These are phyloP conservation scores for Malacosoma neustria DNA, from an alignment of 2,888 invertebrate species.

Conservation along the genomic window DNA sequence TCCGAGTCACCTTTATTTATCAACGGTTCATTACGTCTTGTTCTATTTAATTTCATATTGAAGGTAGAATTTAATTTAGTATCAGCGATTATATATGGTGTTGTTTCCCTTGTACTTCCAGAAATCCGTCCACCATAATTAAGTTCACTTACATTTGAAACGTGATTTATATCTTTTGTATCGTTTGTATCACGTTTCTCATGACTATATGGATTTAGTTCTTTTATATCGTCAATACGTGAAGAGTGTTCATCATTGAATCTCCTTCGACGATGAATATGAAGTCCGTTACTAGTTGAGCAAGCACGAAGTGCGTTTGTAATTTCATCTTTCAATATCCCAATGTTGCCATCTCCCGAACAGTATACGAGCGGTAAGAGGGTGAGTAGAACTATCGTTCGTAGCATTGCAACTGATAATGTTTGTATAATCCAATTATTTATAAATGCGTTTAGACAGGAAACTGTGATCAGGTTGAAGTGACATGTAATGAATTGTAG, in stretches of 20 bases:
- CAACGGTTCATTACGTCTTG: conserved; percentile 39
- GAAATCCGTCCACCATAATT: conserved; percentile 32
- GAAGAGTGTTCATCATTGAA: conserved; percentile 22
- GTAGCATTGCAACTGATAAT: conserved; percentile 35
- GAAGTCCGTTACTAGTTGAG: conserved; percentile 15
- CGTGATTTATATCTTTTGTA: conserved; percentile 29
- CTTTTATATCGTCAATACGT: conserved; percentile 35
- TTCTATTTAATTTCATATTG: conserved; percentile 19
- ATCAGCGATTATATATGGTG: background rate
- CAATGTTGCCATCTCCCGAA: conserved; percentile 54
- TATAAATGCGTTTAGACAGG: too few species aligned
- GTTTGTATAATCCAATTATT: too few species aligned
- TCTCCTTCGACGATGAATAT: conserved; percentile 26
- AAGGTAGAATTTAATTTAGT: background rate
- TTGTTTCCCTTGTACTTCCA: conserved; percentile 25
- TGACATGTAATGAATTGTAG: too few species aligned
- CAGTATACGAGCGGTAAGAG: conserved; percentile 34
- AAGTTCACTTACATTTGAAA: conserved; percentile 40
- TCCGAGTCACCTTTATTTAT: conserved; percentile 36
- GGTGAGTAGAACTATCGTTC: conserved; percentile 22
- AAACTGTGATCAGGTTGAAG: too few species aligned
- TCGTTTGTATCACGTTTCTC: conserved; percentile 36
- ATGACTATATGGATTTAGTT: conserved; percentile 37
- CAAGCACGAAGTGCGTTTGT: conserved; percentile 46
- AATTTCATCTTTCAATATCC: conserved; percentile 55